Evolutionary conservation across 2,113 vertebrate genomes (phyloP).

Genomic region (Rissa tridactyla): DNA sequence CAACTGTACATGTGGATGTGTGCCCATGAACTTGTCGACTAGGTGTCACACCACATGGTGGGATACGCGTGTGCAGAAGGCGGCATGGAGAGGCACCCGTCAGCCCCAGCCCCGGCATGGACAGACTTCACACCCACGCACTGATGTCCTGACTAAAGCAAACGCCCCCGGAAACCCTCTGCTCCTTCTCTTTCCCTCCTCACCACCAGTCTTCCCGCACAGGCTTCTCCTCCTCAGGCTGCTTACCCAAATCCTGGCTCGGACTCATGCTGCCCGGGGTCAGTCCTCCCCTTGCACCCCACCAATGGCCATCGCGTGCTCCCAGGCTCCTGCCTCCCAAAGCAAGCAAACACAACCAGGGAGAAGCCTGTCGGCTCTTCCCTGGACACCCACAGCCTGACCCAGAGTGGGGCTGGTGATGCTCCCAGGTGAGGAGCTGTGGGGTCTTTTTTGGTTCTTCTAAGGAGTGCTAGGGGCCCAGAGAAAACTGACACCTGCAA

Average conservation of each 20-base stretch:
- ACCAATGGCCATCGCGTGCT: not conserved
- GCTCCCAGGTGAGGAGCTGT: not conserved
- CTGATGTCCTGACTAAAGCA: not conserved
- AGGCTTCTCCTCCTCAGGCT: not conserved
- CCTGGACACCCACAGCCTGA: not conserved
- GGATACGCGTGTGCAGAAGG: accelerated
- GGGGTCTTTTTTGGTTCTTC: not conserved
- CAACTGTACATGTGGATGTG: not conserved
- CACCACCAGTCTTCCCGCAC: accelerated
- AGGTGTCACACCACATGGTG: accelerated
- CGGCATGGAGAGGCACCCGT: not conserved
- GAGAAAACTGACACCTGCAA: not conserved
- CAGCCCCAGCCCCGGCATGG: not conserved
- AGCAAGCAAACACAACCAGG: not conserved
- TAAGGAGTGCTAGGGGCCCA: not conserved
- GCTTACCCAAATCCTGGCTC: not conserved
- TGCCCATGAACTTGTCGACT: not conserved
- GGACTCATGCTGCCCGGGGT: accelerated
- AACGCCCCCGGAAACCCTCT: not conserved
- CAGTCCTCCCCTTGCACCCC: not conserved
- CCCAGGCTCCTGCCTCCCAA: not conserved
- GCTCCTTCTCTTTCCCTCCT: not conserved
- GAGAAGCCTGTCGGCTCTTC: accelerated
- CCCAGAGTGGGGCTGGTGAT: not conserved
- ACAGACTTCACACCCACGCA: not conserved